These are phyloP conservation scores for Melanaphis sacchari DNA, from an alignment of 1,140 invertebrate genomes.

Conservation along the genomic window DNA sequence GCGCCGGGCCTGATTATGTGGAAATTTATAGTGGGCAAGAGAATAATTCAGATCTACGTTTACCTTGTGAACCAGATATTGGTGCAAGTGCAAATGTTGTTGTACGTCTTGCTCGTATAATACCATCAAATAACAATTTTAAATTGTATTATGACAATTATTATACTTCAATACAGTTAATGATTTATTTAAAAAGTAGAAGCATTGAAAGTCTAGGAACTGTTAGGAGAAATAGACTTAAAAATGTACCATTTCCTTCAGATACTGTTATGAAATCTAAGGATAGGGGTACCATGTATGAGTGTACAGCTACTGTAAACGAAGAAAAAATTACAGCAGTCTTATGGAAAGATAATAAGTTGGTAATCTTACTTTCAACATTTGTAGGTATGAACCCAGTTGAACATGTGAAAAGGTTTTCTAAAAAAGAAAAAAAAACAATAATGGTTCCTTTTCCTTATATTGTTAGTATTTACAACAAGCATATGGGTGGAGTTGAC, in stretches of 20 bases:
- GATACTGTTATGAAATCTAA: slow-evolving; percentile 58
- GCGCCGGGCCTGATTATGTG: no score
- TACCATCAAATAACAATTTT: slow-evolving; percentile 57
- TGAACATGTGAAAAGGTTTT: slow-evolving; percentile 62
- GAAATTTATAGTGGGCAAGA: slow-evolving; percentile 62
- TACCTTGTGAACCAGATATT: slow-evolving; percentile 58
- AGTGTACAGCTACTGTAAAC: slow-evolving; percentile 31
- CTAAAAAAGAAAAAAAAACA: slow-evolving; percentile 53
- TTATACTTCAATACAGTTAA: slow-evolving; percentile 58
- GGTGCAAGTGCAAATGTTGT: slow-evolving; percentile 59
- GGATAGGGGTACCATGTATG: slow-evolving; percentile 22
- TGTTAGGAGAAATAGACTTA: slow-evolving; percentile 59
- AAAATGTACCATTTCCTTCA: slow-evolving; percentile 59
- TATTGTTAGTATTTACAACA: slow-evolving; percentile 60
- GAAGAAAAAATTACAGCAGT: slow-evolving; percentile 57
- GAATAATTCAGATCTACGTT: slow-evolving; percentile 49
- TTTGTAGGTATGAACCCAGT: slow-evolving; percentile 63
- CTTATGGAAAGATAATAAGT: slow-evolving; percentile 63
- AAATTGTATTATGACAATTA: slow-evolving; percentile 60
- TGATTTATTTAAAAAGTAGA: slow-evolving; percentile 59
- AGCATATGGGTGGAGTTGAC: slow-evolving; percentile 61
- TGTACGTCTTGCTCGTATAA: slow-evolving; percentile 56
- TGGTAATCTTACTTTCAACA: slow-evolving; percentile 63
- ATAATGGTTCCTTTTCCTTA: slow-evolving; percentile 59
- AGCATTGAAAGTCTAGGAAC: slow-evolving; percentile 60